Conservation (phyloP, 2,888 invertebrate species). For the Amblyjoppa proteus region DNA sequence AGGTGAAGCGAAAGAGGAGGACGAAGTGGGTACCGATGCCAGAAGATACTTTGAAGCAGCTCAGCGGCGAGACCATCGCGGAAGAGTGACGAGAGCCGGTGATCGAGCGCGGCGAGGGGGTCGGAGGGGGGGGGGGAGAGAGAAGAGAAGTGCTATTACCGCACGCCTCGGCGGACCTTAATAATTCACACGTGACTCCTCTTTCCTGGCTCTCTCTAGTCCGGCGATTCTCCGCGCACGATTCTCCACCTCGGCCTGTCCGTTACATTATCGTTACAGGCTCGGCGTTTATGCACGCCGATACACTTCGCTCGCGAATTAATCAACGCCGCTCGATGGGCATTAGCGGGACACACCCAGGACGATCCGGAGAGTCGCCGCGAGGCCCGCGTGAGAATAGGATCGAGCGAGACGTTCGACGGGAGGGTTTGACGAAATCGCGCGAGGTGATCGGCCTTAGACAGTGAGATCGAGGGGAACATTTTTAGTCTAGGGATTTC, state of each 20-base stretch:
- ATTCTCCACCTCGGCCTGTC: constrained; percentile 26
- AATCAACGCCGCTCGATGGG: constrained; percentile 24
- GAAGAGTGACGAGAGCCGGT: constrained; percentile 55
- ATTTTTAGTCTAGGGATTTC: too few species aligned
- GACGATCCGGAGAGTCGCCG: too few species aligned
- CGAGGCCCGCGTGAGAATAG: too few species aligned
- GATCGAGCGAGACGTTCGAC: too few species aligned
- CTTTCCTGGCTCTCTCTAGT: constrained; percentile 60
- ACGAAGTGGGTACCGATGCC: constrained; percentile 65
- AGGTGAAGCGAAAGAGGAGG: constrained; percentile 32
- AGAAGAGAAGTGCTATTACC: constrained; percentile 69
- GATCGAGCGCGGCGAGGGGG: constrained; percentile 28
- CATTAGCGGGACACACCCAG: too few species aligned
- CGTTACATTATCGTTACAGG: constrained; percentile 1
- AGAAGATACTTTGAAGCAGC: constrained; percentile 64
- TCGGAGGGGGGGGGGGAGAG: not conserved
- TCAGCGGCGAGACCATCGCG: constrained; percentile 44
- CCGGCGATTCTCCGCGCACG: constrained; percentile 27
- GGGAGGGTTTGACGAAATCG: too few species aligned
- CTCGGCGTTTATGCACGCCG: not conserved
- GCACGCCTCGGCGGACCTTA: constrained; percentile 76
- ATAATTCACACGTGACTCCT: constrained; percentile 79
- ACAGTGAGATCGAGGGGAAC: too few species aligned
- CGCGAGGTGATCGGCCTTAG: too few species aligned
- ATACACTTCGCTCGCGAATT: constrained; percentile 19